Conservation (phyloP, 2,113 vertebrate genomes). For the Charadrius vociferus region DNA sequence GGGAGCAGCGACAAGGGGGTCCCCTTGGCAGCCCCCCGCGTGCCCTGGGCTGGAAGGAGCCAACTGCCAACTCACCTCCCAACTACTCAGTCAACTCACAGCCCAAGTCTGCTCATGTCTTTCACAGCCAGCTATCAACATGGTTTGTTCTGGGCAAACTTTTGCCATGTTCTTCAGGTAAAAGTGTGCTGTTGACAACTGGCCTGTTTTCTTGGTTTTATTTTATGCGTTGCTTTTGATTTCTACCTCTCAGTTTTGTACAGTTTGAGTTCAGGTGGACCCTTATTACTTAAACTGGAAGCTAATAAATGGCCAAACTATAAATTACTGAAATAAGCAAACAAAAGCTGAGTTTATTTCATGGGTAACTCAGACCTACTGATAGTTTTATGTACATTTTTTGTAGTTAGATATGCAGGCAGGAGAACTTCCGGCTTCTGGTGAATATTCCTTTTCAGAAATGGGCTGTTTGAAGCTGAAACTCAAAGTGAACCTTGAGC, state of each 20-base stretch:
- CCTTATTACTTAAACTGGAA: neutral
- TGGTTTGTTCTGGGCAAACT: neutral
- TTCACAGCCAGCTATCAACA: neutral
- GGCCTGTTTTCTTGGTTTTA: neutral
- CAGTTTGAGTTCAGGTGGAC: neutral
- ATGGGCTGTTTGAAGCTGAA: slow-evolving; percentile 15
- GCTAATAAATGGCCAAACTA: neutral
- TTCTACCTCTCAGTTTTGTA: neutral
- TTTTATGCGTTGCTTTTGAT: neutral
- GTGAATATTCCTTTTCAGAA: slow-evolving; percentile 14
- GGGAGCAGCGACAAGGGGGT: neutral
- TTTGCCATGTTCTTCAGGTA: neutral
- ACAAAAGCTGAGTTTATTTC: neutral
- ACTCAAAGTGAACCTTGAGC: slow-evolving; percentile 17
- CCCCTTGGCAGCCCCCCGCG: neutral
- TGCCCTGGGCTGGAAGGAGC: neutral
- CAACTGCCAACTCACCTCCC: accelerated
- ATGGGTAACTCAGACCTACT: neutral
- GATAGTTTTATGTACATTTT: neutral
- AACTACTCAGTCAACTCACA: neutral
- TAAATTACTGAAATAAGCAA: neutral
- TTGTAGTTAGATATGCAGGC: neutral
- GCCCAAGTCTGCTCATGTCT: neutral
- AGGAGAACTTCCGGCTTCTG: neutral
- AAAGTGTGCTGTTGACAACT: neutral